phyloP scores from a whole-genome alignment of 1,140 invertebrate species.

The Hyphantria cunea region DNA sequence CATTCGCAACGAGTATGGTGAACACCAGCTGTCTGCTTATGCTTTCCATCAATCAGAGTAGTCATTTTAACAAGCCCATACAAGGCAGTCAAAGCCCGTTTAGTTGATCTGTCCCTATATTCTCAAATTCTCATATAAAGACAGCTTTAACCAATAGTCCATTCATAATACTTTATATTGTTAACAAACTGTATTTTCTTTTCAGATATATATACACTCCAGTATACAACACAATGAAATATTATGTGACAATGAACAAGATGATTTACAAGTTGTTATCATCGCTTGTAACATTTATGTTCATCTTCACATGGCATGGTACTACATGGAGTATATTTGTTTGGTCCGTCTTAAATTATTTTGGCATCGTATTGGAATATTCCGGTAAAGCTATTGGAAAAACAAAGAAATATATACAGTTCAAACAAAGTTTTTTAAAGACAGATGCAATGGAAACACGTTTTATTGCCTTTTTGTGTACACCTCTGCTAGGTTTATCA shows the following conservation, averaged over 20 bases:
- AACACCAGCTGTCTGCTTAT: too few relatives aligned
- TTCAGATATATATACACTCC: constrained; percentile 93
- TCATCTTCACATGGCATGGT: constrained; percentile 96
- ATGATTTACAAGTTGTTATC: constrained; percentile 85
- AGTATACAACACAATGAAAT: constrained; percentile 66
- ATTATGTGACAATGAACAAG: constrained; percentile 67
- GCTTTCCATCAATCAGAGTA: too few relatives aligned
- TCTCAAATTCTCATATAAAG: too few relatives aligned
- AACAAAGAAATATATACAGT: constrained; percentile 66
- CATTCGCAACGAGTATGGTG: too few relatives aligned
- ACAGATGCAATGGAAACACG: constrained; percentile 73
- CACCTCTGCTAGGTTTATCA: constrained; percentile 89
- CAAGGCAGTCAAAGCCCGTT: too few relatives aligned
- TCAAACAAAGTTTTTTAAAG: constrained; percentile 65
- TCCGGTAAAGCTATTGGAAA: constrained; percentile 78
- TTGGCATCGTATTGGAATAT: constrained; percentile 88
- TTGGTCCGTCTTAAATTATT: constrained; percentile 92
- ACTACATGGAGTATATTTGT: constrained; percentile 89
- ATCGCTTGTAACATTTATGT: constrained; percentile 91
- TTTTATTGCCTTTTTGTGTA: constrained; percentile 85
- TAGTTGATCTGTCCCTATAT: too few relatives aligned
- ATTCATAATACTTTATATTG: too few relatives aligned
- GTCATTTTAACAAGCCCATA: too few relatives aligned
- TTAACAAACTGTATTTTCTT: constrained; percentile 35
- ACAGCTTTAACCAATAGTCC: too few relatives aligned